phyloP scores from a whole-genome alignment of 2,797 vertebrate species.

The Dicrostonyx torquatus region DNA sequence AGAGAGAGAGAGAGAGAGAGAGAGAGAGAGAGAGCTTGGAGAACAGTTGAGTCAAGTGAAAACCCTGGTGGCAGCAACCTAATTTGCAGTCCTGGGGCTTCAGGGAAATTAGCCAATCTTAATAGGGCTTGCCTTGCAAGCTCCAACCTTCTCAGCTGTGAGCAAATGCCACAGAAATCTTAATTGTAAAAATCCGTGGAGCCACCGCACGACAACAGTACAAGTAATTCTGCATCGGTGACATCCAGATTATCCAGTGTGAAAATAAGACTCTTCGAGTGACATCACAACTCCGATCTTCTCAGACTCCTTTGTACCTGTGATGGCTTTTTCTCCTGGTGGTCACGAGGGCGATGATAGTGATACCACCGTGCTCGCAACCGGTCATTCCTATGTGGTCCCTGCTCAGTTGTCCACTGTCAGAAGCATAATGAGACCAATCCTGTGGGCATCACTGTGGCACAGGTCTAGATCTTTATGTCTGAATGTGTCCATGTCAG shows the following conservation, averaged over 20 bases:
- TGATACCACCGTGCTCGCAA: fast-evolving
- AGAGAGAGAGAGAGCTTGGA: constrained; percentile 21
- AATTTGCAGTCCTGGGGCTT: constrained; percentile 69
- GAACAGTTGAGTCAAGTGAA: constrained; percentile 69
- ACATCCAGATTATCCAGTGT: background rate
- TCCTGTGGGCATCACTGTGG: background rate
- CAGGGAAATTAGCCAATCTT: constrained; percentile 71
- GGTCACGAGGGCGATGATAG: background rate
- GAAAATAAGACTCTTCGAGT: background rate
- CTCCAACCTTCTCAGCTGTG: constrained; percentile 29
- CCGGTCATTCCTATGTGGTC: background rate
- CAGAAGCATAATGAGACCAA: background rate
- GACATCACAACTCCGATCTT: constrained; percentile 8
- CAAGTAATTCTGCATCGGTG: constrained; percentile 33
- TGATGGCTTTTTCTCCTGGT: background rate
- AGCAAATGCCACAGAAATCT: constrained; percentile 52
- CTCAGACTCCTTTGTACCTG: background rate
- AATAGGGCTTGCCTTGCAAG: constrained; percentile 61
- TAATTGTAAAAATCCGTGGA: constrained; percentile 44
- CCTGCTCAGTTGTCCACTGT: background rate
- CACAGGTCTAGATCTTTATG: background rate
- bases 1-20: background rate
- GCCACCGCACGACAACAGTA: background rate
- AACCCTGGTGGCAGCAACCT: constrained; percentile 67
- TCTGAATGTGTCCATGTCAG: background rate